phyloP scores from a whole-genome alignment of 1,140 invertebrate species.

The Zophobas atratus region DNA sequence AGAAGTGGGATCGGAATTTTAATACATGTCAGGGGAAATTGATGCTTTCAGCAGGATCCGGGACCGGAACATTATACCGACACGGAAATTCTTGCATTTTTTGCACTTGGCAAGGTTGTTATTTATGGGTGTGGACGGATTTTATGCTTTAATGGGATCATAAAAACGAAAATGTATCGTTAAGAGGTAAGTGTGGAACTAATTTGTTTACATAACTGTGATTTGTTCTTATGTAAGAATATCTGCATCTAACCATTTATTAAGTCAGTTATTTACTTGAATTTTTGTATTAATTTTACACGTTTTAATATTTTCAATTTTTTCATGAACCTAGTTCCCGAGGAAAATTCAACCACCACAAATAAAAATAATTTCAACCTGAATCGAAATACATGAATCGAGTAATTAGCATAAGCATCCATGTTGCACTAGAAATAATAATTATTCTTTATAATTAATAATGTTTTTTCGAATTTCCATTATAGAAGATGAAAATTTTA shows the following conservation, averaged over 20 bases:
- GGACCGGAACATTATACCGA: conserved; percentile 22
- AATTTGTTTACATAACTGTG: conserved; percentile 13
- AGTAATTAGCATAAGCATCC: too few relatives aligned
- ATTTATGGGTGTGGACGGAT: conserved; percentile 15
- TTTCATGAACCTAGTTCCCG: too few relatives aligned
- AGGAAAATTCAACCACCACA: too few relatives aligned
- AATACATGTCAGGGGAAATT: conserved; percentile 64
- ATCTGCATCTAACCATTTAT: neutral
- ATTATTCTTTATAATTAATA: too few relatives aligned
- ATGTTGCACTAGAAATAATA: too few relatives aligned
- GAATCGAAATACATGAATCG: too few relatives aligned
- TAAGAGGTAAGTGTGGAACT: neutral
- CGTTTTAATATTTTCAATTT: too few relatives aligned
- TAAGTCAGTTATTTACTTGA: too few relatives aligned
- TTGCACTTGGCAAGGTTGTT: conserved; percentile 6
- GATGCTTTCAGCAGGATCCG: conserved; percentile 55
- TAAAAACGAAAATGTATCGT: conserved; percentile 18
- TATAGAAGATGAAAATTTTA: too few relatives aligned
- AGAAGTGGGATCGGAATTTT: conserved; percentile 62
- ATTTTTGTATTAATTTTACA: too few relatives aligned
- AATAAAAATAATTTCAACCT: too few relatives aligned
- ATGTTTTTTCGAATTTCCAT: too few relatives aligned
- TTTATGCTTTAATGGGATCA: conserved; percentile 15
- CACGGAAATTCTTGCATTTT: conserved; percentile 22
- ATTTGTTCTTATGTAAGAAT: neutral